Evolutionary conservation across 2,888 invertebrate genomes (phyloP).

Genomic region (Agrotis clavis): DNA sequence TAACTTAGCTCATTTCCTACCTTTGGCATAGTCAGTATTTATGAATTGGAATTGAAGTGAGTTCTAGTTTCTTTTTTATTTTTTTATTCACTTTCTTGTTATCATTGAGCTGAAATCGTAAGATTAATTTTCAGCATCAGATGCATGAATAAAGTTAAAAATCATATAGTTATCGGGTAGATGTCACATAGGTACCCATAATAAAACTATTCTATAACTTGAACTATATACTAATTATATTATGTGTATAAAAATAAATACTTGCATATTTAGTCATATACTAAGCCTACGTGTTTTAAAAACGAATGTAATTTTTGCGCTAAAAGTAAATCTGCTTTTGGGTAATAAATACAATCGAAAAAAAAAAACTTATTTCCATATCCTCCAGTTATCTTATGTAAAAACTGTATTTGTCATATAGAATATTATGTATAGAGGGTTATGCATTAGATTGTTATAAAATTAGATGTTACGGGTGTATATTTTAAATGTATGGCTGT

Average conservation of each 20-base stretch:
- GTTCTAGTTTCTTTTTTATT: conserved; percentile 61
- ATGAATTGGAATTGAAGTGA: conserved; percentile 69
- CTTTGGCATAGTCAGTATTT: conserved; percentile 75
- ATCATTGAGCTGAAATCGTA: conserved; percentile 38
- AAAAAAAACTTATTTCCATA: conserved; percentile 62
- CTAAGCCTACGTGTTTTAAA: conserved; percentile 62
- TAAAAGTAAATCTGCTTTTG: conserved; percentile 40
- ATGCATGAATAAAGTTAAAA: conserved; percentile 46
- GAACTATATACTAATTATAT: conserved; percentile 59
- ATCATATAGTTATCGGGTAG: conserved; percentile 60
- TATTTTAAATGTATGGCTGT: conserved; percentile 79
- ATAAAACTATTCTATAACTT: conserved; percentile 57
- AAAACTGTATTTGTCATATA: conserved; percentile 73
- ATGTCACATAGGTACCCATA: conserved; percentile 55
- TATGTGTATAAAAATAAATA: conserved; percentile 68
- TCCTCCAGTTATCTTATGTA: conserved; percentile 73
- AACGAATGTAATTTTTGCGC: conserved; percentile 52
- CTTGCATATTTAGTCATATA: conserved; percentile 68
- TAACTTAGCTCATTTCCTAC: conserved; percentile 60
- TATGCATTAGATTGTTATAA: conserved; percentile 84
- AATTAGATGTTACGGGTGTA: conserved; percentile 83
- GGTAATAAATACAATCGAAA: conserved; percentile 56
- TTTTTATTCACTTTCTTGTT: conserved; percentile 36
- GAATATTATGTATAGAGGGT: conserved; percentile 76
- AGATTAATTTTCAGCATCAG: conserved; percentile 36